These are phyloP conservation scores for Pomatostomus ruficeps DNA, from an alignment of 2,113 vertebrate species.

Conservation along the genomic window DNA sequence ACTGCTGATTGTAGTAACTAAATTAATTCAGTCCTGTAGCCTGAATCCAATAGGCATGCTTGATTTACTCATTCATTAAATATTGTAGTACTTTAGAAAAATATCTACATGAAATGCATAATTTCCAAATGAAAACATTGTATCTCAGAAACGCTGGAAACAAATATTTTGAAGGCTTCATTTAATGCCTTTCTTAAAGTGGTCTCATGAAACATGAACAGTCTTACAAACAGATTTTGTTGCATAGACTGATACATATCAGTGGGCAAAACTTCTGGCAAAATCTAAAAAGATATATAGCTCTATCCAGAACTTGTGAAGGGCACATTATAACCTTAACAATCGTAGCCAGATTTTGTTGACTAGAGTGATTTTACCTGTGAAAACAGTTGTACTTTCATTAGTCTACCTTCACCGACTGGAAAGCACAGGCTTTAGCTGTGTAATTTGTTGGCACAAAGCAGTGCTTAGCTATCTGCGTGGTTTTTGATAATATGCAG, in stretches of 20 bases:
- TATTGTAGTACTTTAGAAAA: not conserved
- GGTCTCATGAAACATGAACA: not conserved
- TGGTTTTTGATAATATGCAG: not conserved
- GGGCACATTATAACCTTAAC: not conserved
- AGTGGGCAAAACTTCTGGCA: not conserved
- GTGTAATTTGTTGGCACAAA: not conserved
- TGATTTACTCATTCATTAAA: not conserved
- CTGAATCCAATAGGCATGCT: not conserved
- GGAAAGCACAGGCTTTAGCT: not conserved
- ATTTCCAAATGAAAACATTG: not conserved
- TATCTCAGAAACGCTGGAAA: not conserved
- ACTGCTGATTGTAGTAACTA: not conserved
- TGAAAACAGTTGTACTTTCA: not conserved
- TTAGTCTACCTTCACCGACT: not conserved
- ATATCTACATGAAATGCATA: rapidly evolving
- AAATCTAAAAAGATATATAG: not conserved
- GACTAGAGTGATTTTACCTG: not conserved
- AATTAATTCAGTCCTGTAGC: not conserved
- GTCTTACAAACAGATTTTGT: not conserved
- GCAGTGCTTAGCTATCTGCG: not conserved
- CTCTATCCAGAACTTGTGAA: not conserved
- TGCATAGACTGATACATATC: not conserved
- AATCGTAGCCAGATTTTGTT: not conserved
- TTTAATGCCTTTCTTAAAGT: not conserved
- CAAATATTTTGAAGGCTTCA: not conserved